Base-by-base conservation (phyloP, 2,113 vertebrate genomes). In the Etheostoma cragini region DNA sequence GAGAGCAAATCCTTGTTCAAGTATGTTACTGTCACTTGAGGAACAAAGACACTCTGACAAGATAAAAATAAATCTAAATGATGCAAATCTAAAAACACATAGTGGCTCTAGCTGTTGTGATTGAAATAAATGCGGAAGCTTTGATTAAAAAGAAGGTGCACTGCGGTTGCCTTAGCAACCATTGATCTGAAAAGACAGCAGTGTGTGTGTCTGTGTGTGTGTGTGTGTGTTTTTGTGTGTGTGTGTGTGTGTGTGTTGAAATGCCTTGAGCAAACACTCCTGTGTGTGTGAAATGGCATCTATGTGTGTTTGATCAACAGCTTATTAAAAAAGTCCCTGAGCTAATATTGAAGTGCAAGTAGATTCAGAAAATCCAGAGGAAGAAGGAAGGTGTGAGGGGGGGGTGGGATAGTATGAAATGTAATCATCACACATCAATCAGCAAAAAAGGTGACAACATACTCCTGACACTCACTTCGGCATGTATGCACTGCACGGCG, bases 111-210 rank as follows among this genome's bases (percentile, higher is more conserved):
- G 71, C 77, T 84, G 72, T 79, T 84, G 53, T 63, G 71, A 78
- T 87, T 33, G 81, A 76, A 90, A 84, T 82, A 75, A 76, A 91
- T 86, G 70, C 62, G 83, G 72, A 83, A 63, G 78, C 80, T 88
- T 84, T 82, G 75, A 90, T 89, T 91, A 87, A 69, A 78, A 83
- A 86, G 72, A 85, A 89, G 83, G 80, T 72, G 38, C 83, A 78
- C 79, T 67, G 68, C n/a, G n/a, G 92, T 94, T 92, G 80, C 90
- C 90, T 58, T 87, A 89, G 91, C 85, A 92, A 94, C 91, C 67
- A 35, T 19, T 82, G 73, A 70, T 75, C 76, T 77, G 73, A 81
- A 89, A 88, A 73, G 57, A 50, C 78, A 78, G 78, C 19, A 72
- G 52, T 53, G 80, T 0, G 38, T 70, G 52, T 84, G 0, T 76